phyloP scores from a whole-genome alignment of 2,797 vertebrate species.

The Hypotaenidia philippensis region DNA sequence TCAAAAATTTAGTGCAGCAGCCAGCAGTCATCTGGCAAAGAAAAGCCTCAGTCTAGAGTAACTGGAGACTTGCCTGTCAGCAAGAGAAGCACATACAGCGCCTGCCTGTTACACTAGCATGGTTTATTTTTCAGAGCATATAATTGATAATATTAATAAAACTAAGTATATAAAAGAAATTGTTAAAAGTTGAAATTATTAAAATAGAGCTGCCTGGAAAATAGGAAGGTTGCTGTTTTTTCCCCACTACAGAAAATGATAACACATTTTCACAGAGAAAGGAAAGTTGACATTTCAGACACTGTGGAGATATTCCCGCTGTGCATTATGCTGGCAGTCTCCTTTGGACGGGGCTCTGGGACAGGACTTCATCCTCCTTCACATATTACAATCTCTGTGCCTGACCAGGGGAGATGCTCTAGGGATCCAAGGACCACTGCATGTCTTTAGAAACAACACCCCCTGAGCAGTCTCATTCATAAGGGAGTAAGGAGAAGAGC shows the following conservation, averaged over 20 bases:
- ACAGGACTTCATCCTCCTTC: neutral
- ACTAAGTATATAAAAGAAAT: neutral
- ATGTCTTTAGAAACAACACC: neutral
- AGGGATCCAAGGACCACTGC: neutral
- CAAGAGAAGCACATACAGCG: neutral
- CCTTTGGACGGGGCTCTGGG: neutral
- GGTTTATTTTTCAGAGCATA: neutral
- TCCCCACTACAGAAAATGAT: neutral
- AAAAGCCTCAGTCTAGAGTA: neutral
- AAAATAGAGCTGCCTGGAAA: neutral
- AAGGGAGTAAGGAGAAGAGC: neutral
- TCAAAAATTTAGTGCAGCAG: neutral
- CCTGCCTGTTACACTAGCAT: neutral
- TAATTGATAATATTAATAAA: neutral
- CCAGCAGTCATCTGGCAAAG: neutral
- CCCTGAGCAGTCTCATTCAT: neutral
- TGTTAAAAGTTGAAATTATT: neutral
- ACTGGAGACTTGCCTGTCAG: neutral
- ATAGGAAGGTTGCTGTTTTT: neutral
- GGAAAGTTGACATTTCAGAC: neutral
- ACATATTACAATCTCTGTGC: neutral
- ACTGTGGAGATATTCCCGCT: neutral
- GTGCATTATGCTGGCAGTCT: neutral
- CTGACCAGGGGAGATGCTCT: neutral
- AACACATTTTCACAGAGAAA: neutral